phyloP scores from a whole-genome alignment of 2,888 invertebrate species.

The Oxycera nigricornis region DNA sequence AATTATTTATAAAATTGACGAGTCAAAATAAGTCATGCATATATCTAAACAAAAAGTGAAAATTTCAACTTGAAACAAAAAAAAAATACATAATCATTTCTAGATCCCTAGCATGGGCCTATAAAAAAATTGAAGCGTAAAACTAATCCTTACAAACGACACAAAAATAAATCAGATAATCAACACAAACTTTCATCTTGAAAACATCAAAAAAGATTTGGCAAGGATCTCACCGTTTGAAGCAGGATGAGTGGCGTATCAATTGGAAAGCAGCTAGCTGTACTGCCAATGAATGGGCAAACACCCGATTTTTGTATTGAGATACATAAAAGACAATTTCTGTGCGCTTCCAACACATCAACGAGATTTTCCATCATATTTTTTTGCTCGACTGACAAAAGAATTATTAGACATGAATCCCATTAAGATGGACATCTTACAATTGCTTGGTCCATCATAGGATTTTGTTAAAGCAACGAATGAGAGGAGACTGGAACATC shows the following conservation, averaged over 20 bases:
- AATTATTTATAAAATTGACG: no score
- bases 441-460: slow-evolving; percentile 1
- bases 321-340: slow-evolving; percentile 15
- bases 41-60: no score
- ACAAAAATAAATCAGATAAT: background rate
- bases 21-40: no score
- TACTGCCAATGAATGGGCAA: slow-evolving; percentile 13
- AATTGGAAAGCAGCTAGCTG: slow-evolving; percentile 21
- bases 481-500: background rate
- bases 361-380: background rate
- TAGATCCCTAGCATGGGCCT: no score
- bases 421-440: slow-evolving; percentile 18
- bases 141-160: background rate
- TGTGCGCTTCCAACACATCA: background rate
- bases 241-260: slow-evolving; percentile 4
- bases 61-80: no score
- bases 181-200: slow-evolving; percentile 3
- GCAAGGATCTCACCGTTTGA: background rate
- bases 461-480: background rate
- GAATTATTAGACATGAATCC: slow-evolving; percentile 30
- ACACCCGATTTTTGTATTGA: slow-evolving; percentile 2
- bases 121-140: slow-evolving; percentile 5
- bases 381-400: background rate
- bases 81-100: no score
- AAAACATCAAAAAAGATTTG: background rate